A percentile compares a stretch with the other conserved stretches of the same genome.
Conservation (phyloP, 2,113 vertebrate species). For the Heterocephalus glaber region DNA sequence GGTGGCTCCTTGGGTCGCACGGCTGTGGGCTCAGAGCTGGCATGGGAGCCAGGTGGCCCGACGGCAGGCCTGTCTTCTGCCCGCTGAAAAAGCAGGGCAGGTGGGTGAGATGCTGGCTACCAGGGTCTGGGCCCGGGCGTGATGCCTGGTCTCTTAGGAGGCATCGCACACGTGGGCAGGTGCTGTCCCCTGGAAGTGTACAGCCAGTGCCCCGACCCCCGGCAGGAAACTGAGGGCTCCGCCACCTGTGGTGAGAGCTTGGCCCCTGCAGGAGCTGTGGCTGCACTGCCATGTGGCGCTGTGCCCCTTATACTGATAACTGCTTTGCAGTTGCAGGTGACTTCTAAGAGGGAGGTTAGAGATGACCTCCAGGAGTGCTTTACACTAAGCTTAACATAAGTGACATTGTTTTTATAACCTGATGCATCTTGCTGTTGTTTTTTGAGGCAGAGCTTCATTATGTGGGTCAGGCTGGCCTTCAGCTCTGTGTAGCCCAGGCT, state of each 20-base stretch:
- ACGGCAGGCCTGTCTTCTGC: rapidly evolving
- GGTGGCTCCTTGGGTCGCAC: rapidly evolving
- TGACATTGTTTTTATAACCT: neutral
- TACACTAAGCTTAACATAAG: neutral
- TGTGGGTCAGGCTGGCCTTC: neutral
- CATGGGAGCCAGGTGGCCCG: rapidly evolving
- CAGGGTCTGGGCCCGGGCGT: neutral
- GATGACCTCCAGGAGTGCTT: neutral
- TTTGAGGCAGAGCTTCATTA: neutral
- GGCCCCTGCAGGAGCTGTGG: neutral
- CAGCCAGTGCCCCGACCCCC: neutral
- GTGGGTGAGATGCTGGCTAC: neutral
- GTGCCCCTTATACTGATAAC: neutral
- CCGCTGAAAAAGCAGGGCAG: rapidly evolving
- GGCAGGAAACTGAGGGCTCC: rapidly evolving
- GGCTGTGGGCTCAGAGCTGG: neutral
- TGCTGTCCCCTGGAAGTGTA: neutral
- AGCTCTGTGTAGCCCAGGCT: neutral
- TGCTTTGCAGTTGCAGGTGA: neutral
- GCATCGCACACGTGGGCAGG: rapidly evolving
- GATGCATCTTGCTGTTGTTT: neutral
- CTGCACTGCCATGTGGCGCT: rapidly evolving
- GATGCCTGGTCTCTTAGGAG: neutral
- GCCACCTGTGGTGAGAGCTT: neutral
- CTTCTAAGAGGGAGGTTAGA: neutral